phyloP scores from a whole-genome alignment of 2,888 invertebrate species.

The Ichneumoninae sp. region DNA sequence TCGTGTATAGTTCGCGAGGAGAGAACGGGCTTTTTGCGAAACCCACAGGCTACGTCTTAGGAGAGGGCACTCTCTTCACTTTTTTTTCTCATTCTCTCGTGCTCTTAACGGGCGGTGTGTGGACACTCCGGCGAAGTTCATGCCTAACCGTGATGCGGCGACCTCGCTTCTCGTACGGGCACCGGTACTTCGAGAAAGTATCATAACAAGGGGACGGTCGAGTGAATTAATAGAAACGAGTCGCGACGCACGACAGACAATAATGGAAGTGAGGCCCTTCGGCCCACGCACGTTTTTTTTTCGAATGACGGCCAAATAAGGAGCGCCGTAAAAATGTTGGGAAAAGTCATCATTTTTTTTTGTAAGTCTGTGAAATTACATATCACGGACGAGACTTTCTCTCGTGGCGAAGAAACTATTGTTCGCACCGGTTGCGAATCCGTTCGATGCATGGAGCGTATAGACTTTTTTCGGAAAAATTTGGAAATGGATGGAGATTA shows the following conservation, averaged over 20 bases:
- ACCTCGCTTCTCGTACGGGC: slow-evolving; percentile 33
- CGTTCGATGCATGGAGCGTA: neutral
- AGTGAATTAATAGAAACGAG: slow-evolving; percentile 5
- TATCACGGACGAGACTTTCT: slow-evolving; percentile 15
- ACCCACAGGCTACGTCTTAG: slow-evolving; percentile 6
- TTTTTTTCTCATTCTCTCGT: slow-evolving; percentile 15
- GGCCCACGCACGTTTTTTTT: slow-evolving; percentile 14
- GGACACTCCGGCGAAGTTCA: slow-evolving; percentile 43
- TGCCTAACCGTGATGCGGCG: slow-evolving; percentile 36
- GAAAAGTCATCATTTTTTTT: slow-evolving; percentile 6
- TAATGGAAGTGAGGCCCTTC: neutral
- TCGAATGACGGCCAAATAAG: slow-evolving; percentile 22
- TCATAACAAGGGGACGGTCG: neutral
- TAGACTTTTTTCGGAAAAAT: too few species aligned
- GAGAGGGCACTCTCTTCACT: neutral
- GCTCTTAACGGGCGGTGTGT: slow-evolving; percentile 6
- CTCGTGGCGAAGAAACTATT: neutral
- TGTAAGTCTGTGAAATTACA: neutral
- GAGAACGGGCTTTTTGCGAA: slow-evolving; percentile 41
- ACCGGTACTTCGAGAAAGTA: slow-evolving; percentile 18
- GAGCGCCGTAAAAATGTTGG: slow-evolving; percentile 19
- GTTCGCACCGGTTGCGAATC: neutral
- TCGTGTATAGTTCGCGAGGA: neutral
- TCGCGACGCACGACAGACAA: neutral
- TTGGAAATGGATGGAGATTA: too few species aligned